These are phyloP conservation scores for Temnothorax nylanderi DNA, from an alignment of 1,140 invertebrate species.

Conservation along the genomic window DNA sequence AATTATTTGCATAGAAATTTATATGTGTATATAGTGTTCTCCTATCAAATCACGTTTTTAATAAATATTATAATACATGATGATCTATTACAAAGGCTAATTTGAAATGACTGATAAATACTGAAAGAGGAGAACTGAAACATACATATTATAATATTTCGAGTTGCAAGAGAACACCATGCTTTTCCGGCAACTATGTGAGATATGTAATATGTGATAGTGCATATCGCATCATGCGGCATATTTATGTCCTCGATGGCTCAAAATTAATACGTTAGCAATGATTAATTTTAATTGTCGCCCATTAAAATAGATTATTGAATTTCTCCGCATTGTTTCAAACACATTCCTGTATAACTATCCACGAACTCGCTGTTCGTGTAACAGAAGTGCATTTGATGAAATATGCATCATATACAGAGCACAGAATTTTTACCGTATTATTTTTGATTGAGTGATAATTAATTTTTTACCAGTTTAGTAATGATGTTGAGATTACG, in stretches of 20 bases:
- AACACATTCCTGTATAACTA: conserved; percentile 17
- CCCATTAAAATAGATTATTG: conserved; percentile 34
- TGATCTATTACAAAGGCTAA: neutral
- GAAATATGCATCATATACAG: neutral
- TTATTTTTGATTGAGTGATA: neutral
- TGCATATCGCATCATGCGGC: neutral
- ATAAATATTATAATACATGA: neutral
- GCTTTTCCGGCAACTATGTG: conserved; percentile 7
- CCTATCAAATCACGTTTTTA: neutral
- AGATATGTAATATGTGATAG: neutral
- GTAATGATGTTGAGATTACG: neutral
- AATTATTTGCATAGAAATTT: neutral
- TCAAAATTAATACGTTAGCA: conserved; percentile 36
- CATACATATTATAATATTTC: conserved; percentile 17
- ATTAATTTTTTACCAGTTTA: conserved; percentile 14
- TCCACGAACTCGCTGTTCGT: neutral
- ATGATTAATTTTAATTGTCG: conserved; percentile 47
- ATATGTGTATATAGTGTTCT: neutral
- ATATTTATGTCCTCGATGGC: neutral
- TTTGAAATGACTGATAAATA: conserved; percentile 1
- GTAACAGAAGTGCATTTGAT: neutral
- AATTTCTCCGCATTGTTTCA: conserved; percentile 10
- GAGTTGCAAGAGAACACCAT: neutral
- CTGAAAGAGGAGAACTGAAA: neutral
- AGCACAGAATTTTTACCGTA: neutral